Conservation (phyloP, 2,888 invertebrate species). For the Chironomus riparius region DNA sequence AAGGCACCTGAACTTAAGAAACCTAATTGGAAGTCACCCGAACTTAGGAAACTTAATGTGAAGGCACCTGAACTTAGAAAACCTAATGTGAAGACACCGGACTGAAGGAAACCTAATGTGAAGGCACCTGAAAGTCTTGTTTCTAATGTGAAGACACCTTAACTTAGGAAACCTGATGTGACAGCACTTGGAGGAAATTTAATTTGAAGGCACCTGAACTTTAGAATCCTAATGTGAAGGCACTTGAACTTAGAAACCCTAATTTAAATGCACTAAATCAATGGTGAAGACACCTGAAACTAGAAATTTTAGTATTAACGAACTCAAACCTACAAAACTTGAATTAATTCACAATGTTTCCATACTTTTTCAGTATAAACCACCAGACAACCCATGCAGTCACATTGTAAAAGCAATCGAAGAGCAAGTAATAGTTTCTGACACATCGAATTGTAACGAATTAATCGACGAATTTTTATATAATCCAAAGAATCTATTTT, state of each 20-base stretch:
- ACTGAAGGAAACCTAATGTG: no score
- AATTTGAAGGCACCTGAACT: not conserved
- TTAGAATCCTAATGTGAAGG: not conserved
- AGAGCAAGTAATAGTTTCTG: not conserved
- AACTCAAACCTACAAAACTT: not conserved
- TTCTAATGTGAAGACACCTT: no score
- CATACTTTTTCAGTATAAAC: constrained; percentile 47
- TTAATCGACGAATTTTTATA: constrained; percentile 47
- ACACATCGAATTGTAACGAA: constrained; percentile 54
- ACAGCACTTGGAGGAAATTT: no score
- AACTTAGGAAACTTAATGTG: not conserved
- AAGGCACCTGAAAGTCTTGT: no score
- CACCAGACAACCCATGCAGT: constrained; percentile 55
- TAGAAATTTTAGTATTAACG: not conserved
- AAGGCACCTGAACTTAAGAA: not conserved
- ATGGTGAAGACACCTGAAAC: not conserved
- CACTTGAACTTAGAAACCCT: no score
- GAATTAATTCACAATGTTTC: not conserved
- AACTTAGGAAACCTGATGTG: no score
- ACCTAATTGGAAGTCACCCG: not conserved
- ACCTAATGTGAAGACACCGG: no score
- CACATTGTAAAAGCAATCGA: constrained; percentile 48
- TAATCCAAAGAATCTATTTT: constrained; percentile 40
- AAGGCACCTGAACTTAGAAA: no score
- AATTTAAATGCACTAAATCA: no score